Evolutionary conservation across 2,888 invertebrate genomes (phyloP).

Genomic region (Volucella zonaria): DNA sequence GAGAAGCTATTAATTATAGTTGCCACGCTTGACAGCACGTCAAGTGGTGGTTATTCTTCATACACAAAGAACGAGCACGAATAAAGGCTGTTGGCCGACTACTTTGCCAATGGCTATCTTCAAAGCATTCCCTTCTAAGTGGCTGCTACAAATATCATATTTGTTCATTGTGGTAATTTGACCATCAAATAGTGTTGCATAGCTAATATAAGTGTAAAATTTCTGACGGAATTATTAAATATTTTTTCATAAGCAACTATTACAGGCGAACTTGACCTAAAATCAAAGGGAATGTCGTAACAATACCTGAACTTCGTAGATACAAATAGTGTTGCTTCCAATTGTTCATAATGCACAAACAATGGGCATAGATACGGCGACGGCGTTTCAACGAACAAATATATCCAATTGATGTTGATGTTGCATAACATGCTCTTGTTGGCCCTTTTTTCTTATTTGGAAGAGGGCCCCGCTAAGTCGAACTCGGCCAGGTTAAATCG

Average conservation of each 20-base stretch:
- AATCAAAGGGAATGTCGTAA: conserved; percentile 21
- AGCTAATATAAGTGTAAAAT: background rate
- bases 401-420: conserved; percentile 1
- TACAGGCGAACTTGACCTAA: conserved; percentile 51
- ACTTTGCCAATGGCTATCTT: conserved; percentile 11
- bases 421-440: conserved; percentile 9
- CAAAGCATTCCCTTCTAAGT: conserved; percentile 12
- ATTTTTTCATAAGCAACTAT: conserved; percentile 24
- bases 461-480: background rate
- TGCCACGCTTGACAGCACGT: conserved; percentile 36
- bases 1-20: conserved; percentile 51
- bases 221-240: conserved; percentile 19
- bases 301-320: conserved; percentile 24
- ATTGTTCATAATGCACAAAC: conserved; percentile 28
- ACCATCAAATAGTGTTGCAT: conserved; percentile 22
- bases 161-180: conserved; percentile 24
- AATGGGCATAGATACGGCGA: conserved; percentile 7
- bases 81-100: background rate
- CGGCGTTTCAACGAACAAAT: conserved; percentile 5
- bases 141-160: background rate
- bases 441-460: conserved; percentile 1
- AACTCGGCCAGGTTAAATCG: conserved; percentile 25
- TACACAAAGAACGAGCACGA: background rate
- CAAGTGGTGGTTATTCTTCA: conserved; percentile 15
- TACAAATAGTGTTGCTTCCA: conserved; percentile 9